Percentiles rank a stretch among this genome's conserved stretches.
These are phyloP conservation scores for Meteorus cinctellus DNA, from an alignment of 2,888 invertebrate species.

Conservation along the genomic window DNA sequence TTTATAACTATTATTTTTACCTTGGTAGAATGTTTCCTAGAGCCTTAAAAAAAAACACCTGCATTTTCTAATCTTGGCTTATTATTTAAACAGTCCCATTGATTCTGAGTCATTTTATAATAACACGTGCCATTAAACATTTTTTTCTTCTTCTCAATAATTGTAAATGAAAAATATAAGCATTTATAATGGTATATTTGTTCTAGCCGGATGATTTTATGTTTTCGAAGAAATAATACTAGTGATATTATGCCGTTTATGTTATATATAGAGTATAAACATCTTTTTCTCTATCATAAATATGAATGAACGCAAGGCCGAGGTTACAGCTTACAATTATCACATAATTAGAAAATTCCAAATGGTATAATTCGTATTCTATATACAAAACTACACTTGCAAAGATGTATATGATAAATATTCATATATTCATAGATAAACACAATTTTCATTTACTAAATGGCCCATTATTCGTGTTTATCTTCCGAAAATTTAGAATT, in stretches of 20 bases:
- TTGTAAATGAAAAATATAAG: conserved; percentile 8
- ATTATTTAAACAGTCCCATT: background rate
- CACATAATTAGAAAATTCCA: conserved; percentile 28
- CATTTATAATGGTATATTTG: background rate
- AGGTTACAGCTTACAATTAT: conserved; percentile 38
- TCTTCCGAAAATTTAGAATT: background rate
- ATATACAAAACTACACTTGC: background rate
- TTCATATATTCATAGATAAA: background rate
- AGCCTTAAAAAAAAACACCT: conserved; percentile 32
- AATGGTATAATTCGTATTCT: background rate
- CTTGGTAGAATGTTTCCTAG: conserved; percentile 33
- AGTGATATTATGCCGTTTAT: background rate
- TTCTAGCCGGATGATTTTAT: conserved; percentile 15
- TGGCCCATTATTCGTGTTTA: background rate
- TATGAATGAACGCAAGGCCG: conserved; percentile 28
- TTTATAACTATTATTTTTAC: conserved; percentile 22
- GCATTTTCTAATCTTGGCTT: background rate
- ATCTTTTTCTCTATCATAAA: background rate
- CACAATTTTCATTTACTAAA: background rate
- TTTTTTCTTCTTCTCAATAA: background rate
- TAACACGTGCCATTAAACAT: conserved; percentile 5
- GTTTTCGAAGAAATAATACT: background rate
- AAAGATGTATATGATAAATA: background rate
- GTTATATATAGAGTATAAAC: conserved; percentile 2
- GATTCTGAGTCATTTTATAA: conserved; percentile 2